Percentiles rank a stretch among this genome's conserved stretches.
phyloP scores from a whole-genome alignment of 2,113 vertebrate species.

The Saimiri boliviensis region DNA sequence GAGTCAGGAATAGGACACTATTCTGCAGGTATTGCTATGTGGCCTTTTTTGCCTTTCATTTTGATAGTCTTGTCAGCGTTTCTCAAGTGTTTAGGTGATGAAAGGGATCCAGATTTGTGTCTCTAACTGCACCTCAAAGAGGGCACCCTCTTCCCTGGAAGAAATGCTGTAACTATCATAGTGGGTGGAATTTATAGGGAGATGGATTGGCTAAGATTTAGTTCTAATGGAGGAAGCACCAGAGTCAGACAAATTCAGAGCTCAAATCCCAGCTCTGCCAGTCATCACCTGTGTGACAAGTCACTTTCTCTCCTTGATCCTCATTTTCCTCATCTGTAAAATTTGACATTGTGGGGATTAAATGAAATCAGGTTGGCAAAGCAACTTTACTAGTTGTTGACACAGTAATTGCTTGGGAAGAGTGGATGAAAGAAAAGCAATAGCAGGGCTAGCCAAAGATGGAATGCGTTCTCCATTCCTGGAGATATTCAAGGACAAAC shows the following conservation, averaged over 20 bases:
- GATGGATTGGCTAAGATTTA: not conserved
- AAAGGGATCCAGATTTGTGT: not conserved
- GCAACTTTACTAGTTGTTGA: not conserved
- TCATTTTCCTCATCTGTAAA: slow-evolving; percentile 12
- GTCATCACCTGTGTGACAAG: not conserved
- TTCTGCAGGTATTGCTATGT: not conserved
- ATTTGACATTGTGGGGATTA: not conserved
- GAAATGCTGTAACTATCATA: not conserved
- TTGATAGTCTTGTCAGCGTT: not conserved
- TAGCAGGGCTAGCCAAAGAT: not conserved
- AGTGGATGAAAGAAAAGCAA: not conserved
- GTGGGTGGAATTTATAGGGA: not conserved
- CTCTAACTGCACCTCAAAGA: not conserved
- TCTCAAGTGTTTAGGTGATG: not conserved
- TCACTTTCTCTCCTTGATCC: not conserved
- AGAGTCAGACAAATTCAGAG: not conserved
- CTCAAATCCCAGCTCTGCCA: not conserved
- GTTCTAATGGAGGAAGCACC: not conserved
- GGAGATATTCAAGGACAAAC: not conserved
- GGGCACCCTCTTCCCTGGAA: not conserved
- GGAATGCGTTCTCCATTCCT: not conserved
- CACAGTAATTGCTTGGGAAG: not conserved
- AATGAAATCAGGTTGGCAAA: not conserved
- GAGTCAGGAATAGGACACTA: not conserved
- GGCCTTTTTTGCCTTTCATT: not conserved